Evolutionary conservation across 2,888 invertebrate genomes (phyloP), one percentile per base, ranked within the genome.

Genomic region (Lepidochrysops patricia): DNA sequence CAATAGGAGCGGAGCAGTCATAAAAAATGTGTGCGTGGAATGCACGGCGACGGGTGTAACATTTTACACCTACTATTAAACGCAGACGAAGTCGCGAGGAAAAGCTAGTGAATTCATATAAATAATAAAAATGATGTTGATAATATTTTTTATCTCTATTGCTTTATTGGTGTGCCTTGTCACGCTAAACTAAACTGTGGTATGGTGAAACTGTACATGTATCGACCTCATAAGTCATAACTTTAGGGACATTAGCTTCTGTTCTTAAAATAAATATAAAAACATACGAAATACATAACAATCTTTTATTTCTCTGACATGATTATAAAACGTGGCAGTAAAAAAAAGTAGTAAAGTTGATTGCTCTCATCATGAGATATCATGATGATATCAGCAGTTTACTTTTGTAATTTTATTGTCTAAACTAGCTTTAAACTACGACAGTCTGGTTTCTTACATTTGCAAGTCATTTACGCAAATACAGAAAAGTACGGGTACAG

Each of bases 331-430:
- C 60, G 32, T 37, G 57, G 48, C 57, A 57, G 56, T n/a, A n/a
- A n/a, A n/a, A n/a, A n/a, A n/a, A n/a, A n/a, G n/a, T n/a, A n/a
- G n/a, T n/a, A n/a, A n/a, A n/a, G 60, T 78, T 79, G 79, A 80
- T 73, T 73, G 73, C 74, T 72, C 70, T 75, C 77, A 72, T 75
- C 76, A 67, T 69, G 68, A 69, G 67, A 70, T 70, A 71, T 70
- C 70, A 73, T 71, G 61, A 60, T 76, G 75, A n/a, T n/a, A n/a
- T n/a, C n/a, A n/a, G n/a, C 19, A 43, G 9, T 43, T 43, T 6
- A 12, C 19, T 43, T 43, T 35, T 35, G 13, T 35, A 4, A 2
- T 13, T 4, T 1, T 13, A 13, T n/a, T n/a, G n/a, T 35, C 9
- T 35, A 35, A 35, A 32, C 9, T 13, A n/a, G n/a, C n/a, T 35